Conservation (phyloP, 2,888 invertebrate genomes). For the Lasioglossum malachurum region DNA sequence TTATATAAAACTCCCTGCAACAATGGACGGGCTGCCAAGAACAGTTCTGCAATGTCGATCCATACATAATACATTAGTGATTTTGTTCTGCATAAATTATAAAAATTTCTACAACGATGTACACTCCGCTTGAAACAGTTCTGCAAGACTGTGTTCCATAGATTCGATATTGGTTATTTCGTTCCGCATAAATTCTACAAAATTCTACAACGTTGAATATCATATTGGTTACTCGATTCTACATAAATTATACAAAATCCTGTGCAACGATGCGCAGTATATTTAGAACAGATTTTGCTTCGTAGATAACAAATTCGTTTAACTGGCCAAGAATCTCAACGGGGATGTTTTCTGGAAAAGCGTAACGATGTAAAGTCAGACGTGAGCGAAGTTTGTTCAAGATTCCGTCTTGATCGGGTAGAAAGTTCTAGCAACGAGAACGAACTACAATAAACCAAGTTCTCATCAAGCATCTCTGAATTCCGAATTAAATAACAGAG, state of each 20-base stretch:
- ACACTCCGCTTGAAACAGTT: no score
- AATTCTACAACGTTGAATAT: not conserved
- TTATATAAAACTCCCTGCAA: not conserved
- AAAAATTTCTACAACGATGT: not conserved
- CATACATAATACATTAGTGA: not conserved
- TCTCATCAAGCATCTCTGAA: not conserved
- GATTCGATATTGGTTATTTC: not conserved
- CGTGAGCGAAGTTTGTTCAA: not conserved
- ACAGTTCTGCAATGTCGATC: not conserved
- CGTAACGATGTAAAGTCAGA: not conserved
- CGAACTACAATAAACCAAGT: not conserved
- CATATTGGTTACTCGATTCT: no score
- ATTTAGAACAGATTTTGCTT: not conserved
- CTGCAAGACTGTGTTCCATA: no score
- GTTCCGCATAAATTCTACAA: not conserved
- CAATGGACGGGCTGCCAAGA: no score
- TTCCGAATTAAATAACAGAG: not conserved
- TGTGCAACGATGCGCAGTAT: not conserved
- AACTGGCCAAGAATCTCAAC: not conserved
- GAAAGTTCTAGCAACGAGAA: not conserved
- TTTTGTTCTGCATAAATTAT: not conserved
- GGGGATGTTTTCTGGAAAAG: not conserved
- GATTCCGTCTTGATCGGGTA: not conserved
- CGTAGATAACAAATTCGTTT: not conserved
- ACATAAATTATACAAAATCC: not conserved